These are phyloP conservation scores for Trachythela sp. DNA, from an alignment of 64 coral and sea anemone genomes.

Conservation along the genomic window DNA sequence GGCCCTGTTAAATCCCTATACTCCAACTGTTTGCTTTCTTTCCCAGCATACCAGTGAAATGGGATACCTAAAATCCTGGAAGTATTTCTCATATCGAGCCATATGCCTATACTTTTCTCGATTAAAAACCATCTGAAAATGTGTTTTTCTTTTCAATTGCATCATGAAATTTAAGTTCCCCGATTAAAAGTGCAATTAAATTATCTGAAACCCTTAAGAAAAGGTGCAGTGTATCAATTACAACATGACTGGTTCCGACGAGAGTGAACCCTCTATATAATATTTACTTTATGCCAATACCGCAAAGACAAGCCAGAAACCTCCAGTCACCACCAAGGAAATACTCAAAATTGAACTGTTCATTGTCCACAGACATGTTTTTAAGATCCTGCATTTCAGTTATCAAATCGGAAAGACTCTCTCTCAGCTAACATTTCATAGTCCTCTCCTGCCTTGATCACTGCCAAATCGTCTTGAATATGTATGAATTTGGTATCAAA, in stretches of 20 bases:
- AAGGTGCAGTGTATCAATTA: not conserved
- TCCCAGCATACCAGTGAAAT: slow-evolving; percentile 1
- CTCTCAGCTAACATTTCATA: not conserved
- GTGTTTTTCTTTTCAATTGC: not conserved
- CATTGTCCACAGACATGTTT: not conserved
- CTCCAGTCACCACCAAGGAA: not conserved
- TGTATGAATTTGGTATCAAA: too few species aligned
- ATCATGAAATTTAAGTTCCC: not conserved
- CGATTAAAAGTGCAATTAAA: not conserved
- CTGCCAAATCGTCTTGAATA: too few species aligned
- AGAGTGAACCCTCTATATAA: too few species aligned
- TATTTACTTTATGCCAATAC: not conserved
- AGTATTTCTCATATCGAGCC: not conserved
- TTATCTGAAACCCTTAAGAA: slow-evolving; percentile 5
- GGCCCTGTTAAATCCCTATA: slow-evolving; percentile 10
- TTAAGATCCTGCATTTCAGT: not conserved
- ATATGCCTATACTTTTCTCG: not conserved
- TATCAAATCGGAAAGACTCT: not conserved
- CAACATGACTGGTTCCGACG: not conserved
- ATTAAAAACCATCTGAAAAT: not conserved
- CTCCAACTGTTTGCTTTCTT: not conserved
- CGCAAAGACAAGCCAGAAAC: not conserved
- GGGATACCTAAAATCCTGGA: not conserved
- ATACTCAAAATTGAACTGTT: not conserved
- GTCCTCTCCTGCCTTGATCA: not conserved